Evolutionary conservation across 1,140 invertebrate genomes (phyloP).

Genomic region (Bombus polaris): DNA sequence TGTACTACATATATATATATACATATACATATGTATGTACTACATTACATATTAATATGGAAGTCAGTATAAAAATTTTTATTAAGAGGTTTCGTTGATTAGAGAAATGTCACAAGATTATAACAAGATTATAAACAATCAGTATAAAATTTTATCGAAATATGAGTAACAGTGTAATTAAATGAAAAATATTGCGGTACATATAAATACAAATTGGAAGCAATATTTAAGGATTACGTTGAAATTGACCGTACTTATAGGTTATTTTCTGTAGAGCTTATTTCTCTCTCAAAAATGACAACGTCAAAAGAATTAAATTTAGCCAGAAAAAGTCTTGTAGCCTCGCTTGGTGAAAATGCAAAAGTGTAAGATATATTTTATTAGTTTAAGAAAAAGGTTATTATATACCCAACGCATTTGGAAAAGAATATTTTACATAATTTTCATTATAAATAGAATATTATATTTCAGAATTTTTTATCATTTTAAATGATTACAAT

Average conservation of each 20-base stretch:
- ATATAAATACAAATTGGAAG: not conserved
- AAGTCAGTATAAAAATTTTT: not conserved
- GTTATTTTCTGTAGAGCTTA: not conserved
- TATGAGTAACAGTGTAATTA: not conserved
- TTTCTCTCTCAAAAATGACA: constrained; percentile 69
- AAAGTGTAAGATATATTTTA: constrained; percentile 75
- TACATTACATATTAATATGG: not conserved
- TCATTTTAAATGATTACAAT: not conserved
- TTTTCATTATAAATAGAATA: not conserved
- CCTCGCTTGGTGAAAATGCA: constrained; percentile 86
- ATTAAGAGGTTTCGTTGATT: not conserved
- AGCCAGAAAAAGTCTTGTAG: constrained; percentile 85
- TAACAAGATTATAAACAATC: not conserved
- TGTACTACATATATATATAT: too few relatives aligned
- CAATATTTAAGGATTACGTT: not conserved
- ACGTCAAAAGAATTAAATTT: constrained; percentile 79
- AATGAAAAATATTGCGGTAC: not conserved
- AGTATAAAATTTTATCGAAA: not conserved
- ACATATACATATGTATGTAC: too few relatives aligned
- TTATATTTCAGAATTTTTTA: constrained; percentile 9
- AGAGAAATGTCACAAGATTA: not conserved
- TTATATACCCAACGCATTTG: not conserved
- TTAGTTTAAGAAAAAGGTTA: not conserved
- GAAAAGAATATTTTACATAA: not conserved
- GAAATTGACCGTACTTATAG: not conserved